Evolutionary conservation across 2,113 vertebrate species (phyloP).

Genomic region (Terrapene triunguis): DNA sequence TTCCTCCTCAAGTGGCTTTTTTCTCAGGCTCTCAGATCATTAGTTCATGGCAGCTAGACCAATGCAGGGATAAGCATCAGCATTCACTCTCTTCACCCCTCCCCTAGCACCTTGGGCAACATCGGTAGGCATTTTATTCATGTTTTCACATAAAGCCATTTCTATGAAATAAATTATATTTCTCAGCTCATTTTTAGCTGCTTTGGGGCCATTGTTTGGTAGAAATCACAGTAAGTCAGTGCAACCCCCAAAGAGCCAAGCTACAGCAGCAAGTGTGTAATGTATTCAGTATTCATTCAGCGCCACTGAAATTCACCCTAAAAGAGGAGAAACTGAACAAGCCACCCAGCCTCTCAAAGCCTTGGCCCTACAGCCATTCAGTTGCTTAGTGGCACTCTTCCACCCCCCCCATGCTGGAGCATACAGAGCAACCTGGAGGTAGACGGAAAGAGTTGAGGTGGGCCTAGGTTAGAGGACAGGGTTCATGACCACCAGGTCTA

Average conservation of each 20-base stretch:
- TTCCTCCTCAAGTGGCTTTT: neutral
- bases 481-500: neutral
- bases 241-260: neutral
- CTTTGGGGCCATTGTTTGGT: neutral
- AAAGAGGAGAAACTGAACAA: neutral
- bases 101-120: neutral
- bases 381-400: neutral
- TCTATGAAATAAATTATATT: neutral
- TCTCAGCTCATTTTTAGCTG: neutral
- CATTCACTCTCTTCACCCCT: neutral
- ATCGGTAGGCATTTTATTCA: neutral
- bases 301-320: neutral
- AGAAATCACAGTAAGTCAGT: neutral
- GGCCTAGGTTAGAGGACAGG: neutral
- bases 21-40: neutral
- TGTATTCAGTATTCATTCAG: neutral
- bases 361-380: neutral
- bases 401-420: neutral
- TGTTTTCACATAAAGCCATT: neutral
- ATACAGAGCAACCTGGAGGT: neutral
- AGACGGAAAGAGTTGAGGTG: neutral
- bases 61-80: neutral
- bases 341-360: neutral
- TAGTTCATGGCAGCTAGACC: neutral
- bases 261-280: neutral